phyloP scores from a whole-genome alignment of 2,888 invertebrate genomes.

The Ligdia adustata region DNA sequence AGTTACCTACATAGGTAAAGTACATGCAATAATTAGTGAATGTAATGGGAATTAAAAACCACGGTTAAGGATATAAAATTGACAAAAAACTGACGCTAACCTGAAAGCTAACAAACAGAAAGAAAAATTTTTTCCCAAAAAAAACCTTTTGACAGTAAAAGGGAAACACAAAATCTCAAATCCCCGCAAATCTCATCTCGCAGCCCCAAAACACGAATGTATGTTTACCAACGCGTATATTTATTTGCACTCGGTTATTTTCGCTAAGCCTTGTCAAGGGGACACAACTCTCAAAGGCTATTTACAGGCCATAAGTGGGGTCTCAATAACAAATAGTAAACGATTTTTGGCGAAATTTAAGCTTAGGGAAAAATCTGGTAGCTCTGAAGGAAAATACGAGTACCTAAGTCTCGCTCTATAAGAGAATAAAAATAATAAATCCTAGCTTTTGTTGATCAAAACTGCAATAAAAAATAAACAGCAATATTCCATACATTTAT shows the following conservation, averaged over 20 bases:
- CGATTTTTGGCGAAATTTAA: conserved; percentile 21
- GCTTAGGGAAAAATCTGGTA: conserved; percentile 9
- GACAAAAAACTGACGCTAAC: no score
- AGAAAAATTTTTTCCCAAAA: background rate
- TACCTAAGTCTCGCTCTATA: no score
- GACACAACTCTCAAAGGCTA: conserved; percentile 32
- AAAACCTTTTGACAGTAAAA: background rate
- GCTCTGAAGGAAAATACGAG: conserved; percentile 4
- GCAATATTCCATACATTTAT: no score
- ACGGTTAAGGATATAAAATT: no score
- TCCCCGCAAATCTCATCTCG: conserved; percentile 13
- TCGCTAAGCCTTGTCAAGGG: conserved; percentile 28
- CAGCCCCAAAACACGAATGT: conserved; percentile 16
- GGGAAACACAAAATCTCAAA: conserved; percentile 1
- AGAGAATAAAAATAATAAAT: no score
- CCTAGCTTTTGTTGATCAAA: no score
- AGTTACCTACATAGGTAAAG: no score
- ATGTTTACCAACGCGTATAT: conserved; percentile 19
- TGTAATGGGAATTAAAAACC: no score
- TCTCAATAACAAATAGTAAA: conserved; percentile 26
- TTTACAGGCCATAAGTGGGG: conserved; percentile 37
- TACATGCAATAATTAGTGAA: no score
- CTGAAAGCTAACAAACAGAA: no score
- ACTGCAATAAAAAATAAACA: no score
- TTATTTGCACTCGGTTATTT: conserved; percentile 30